phyloP scores from a whole-genome alignment of 1,140 invertebrate genomes.

The Ceratina calcarata region DNA sequence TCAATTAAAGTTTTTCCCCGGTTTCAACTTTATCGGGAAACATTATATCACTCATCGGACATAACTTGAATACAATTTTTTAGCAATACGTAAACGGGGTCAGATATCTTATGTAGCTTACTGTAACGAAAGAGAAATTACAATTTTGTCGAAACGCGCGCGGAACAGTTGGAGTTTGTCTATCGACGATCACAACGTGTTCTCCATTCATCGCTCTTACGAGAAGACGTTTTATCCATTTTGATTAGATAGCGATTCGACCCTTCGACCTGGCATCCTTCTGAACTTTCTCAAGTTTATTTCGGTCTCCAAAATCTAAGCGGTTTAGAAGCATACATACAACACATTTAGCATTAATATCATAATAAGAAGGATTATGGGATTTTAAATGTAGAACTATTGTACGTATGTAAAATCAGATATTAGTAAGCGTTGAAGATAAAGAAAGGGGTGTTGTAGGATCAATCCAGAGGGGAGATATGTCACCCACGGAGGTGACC shows the following conservation, averaged over 20 bases:
- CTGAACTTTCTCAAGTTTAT: slow-evolving; percentile 55
- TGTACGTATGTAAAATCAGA: slow-evolving; percentile 1
- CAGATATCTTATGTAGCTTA: no score
- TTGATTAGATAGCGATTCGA: slow-evolving; percentile 75
- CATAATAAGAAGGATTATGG: background rate
- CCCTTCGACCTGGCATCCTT: slow-evolving; percentile 73
- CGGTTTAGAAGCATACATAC: slow-evolving; percentile 10
- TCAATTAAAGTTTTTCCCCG: background rate
- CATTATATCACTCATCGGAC: background rate
- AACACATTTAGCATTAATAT: background rate
- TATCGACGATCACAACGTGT: slow-evolving; percentile 55
- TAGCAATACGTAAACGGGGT: background rate
- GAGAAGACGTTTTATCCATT: slow-evolving; percentile 71
- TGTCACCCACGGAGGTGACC: slow-evolving; percentile 61
- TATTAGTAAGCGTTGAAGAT: slow-evolving; percentile 29
- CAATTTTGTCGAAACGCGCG: background rate
- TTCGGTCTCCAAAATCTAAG: slow-evolving; percentile 57
- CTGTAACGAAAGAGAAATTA: background rate
- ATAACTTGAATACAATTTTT: background rate
- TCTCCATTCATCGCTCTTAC: slow-evolving; percentile 71
- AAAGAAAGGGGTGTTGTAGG: slow-evolving; percentile 66
- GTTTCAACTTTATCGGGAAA: background rate
- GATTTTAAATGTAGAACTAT: slow-evolving; percentile 2
- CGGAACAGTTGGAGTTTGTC: slow-evolving; percentile 7
- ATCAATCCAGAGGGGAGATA: slow-evolving; percentile 67